These are phyloP conservation scores for Plectus sambesii DNA, from an alignment of 1,140 invertebrate genomes.

Conservation along the genomic window DNA sequence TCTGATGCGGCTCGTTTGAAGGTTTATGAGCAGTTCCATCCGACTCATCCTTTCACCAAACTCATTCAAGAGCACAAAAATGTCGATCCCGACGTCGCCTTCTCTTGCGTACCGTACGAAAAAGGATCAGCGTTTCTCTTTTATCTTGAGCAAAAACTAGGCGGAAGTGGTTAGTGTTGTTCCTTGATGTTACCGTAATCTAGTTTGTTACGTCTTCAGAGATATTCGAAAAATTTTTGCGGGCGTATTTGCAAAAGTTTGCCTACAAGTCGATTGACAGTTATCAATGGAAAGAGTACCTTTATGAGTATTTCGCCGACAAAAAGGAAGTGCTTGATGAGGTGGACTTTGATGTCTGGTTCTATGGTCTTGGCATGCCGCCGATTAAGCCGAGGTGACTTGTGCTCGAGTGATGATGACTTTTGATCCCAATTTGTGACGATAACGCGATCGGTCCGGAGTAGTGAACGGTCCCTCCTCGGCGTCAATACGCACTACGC, in stretches of 20 bases:
- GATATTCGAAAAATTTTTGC: constrained; percentile 72
- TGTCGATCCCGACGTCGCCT: constrained; percentile 80
- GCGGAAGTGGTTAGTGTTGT: no score
- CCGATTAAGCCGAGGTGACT: constrained; percentile 67
- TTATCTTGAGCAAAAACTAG: constrained; percentile 70
- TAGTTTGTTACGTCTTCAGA: no score
- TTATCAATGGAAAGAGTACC: constrained; percentile 63
- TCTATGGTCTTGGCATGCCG: constrained; percentile 71
- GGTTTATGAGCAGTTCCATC: no score
- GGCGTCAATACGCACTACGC: no score
- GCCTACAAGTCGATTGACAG: constrained; percentile 71
- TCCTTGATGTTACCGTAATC: no score
- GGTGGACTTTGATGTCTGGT: constrained; percentile 76
- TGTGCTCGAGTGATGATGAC: no score
- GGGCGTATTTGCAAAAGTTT: constrained; percentile 67
- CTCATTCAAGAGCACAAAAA: constrained; percentile 66
- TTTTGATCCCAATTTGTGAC: no score
- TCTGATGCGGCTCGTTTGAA: constrained; percentile 54
- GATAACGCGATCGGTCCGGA: no score
- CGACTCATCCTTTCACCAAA: constrained; percentile 54
- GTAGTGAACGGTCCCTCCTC: no score
- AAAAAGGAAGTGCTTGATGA: constrained; percentile 47
- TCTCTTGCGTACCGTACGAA: constrained; percentile 76
- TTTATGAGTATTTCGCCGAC: constrained; percentile 65
- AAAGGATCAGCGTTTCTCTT: constrained; percentile 84